These are phyloP conservation scores for Gallirallus australis DNA, from an alignment of 2,797 vertebrate species.

Conservation along the genomic window DNA sequence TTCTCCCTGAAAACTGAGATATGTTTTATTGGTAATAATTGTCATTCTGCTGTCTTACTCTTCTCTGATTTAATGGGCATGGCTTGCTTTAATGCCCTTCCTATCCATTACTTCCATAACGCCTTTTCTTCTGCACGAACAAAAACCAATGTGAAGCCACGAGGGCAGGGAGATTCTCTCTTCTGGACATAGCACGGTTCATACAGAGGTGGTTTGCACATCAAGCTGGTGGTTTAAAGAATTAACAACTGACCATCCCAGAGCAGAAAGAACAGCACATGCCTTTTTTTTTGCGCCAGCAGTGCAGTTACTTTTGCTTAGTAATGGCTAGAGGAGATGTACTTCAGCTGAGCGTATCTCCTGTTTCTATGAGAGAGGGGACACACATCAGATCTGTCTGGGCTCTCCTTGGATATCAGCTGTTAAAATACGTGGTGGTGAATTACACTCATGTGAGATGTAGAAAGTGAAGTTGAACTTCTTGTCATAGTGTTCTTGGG, in stretches of 20 bases:
- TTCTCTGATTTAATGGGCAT: background rate
- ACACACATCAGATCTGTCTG: background rate
- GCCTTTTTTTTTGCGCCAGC: background rate
- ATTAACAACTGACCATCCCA: background rate
- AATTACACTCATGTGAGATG: background rate
- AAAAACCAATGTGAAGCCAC: accelerated
- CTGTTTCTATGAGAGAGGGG: background rate
- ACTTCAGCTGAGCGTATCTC: background rate
- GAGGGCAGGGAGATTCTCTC: background rate
- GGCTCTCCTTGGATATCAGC: background rate
- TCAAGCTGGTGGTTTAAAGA: background rate
- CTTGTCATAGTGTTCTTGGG: background rate
- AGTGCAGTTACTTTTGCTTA: background rate
- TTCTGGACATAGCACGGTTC: background rate
- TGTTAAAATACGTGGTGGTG: background rate
- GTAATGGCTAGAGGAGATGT: background rate
- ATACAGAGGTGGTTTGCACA: background rate
- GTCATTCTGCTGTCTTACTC: background rate
- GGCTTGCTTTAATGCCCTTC: background rate
- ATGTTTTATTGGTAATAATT: background rate
- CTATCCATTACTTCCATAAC: background rate
- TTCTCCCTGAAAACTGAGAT: background rate
- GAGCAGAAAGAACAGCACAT: background rate
- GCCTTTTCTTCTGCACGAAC: background rate
- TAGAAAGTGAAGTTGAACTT: background rate